Percentiles rank a stretch among this genome's conserved stretches.
phyloP scores from a whole-genome alignment of 2,888 invertebrate genomes.

The Endotricha flammealis region DNA sequence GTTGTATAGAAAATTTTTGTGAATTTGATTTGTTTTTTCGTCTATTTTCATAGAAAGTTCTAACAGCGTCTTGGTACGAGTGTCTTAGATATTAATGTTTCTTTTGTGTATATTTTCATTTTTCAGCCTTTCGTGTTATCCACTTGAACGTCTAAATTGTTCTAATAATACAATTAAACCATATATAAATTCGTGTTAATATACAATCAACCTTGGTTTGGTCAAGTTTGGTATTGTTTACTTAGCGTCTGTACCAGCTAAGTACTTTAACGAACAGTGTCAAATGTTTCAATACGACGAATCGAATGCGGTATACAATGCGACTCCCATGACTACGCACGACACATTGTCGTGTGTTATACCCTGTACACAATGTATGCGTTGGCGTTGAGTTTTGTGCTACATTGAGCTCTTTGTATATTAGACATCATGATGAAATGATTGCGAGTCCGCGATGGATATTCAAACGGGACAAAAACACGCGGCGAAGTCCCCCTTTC shows the following conservation, averaged over 20 bases:
- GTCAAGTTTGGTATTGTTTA: conserved; percentile 33
- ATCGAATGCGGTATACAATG: not conserved
- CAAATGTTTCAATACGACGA: conserved; percentile 6
- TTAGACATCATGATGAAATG: too few relatives aligned
- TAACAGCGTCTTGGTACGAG: conserved; percentile 78
- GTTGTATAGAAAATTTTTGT: conserved; percentile 40
- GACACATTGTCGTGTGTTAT: conserved; percentile 2
- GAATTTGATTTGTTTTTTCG: conserved; percentile 35
- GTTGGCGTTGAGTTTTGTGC: too few relatives aligned
- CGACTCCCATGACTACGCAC: not conserved
- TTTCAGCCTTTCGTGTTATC: conserved; percentile 45
- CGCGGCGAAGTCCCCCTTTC: too few relatives aligned
- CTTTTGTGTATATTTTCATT: conserved; percentile 37
- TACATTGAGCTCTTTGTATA: too few relatives aligned
- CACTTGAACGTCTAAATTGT: too few relatives aligned
- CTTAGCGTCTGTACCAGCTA: conserved; percentile 19
- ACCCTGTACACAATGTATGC: too few relatives aligned
- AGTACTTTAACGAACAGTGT: conserved; percentile 3
- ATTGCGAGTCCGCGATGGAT: too few relatives aligned
- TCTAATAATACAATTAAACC: not conserved
- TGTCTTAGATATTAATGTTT: conserved; percentile 61
- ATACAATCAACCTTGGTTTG: conserved; percentile 28
- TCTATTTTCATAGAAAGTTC: conserved; percentile 43
- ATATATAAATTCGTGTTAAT: not conserved
- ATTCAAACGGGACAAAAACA: too few relatives aligned